These are phyloP conservation scores for Stegana nigrithorax DNA, from an alignment of 2,888 invertebrate genomes.

Conservation along the genomic window DNA sequence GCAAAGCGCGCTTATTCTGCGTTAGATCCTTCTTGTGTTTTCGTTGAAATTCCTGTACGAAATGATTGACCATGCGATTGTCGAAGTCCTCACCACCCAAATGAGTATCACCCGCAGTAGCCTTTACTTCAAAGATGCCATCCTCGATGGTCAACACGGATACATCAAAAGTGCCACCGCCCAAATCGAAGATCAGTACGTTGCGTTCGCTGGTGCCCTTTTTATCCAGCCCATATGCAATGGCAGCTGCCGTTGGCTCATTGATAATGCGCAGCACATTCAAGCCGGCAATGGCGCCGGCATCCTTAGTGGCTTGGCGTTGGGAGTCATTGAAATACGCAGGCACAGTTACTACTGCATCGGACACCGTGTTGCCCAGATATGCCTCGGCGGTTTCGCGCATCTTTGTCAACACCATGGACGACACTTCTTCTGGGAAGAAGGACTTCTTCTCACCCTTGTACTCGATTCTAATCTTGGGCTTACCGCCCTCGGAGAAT, in stretches of 20 bases:
- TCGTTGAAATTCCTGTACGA: conserved; percentile 88
- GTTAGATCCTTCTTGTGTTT: conserved; percentile 90
- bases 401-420: conserved; percentile 95
- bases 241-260: conserved; percentile 92
- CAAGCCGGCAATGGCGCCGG: conserved; percentile 85
- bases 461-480: conserved; percentile 85
- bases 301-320: conserved; percentile 84
- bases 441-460: conserved; percentile 91
- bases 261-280: conserved; percentile 93
- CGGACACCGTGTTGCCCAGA: conserved; percentile 75
- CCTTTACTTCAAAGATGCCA: conserved; percentile 93
- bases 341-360: conserved; percentile 84
- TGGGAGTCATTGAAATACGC: conserved; percentile 85
- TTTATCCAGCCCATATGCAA: conserved; percentile 91
- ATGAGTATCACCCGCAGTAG: conserved; percentile 73
- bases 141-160: conserved; percentile 92
- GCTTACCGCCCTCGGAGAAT: conserved; percentile 82
- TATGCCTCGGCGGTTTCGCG: conserved; percentile 82
- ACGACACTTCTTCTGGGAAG: conserved; percentile 92
- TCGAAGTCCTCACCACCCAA: conserved; percentile 71
- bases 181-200: conserved; percentile 75
- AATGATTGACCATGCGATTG: conserved; percentile 89
- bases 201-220: conserved; percentile 83
- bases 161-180: conserved; percentile 93
- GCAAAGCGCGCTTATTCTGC: conserved; percentile 85